Evolutionary conservation across 2,113 vertebrate species (phyloP).

Genomic region (Sapayoa aenigma): DNA sequence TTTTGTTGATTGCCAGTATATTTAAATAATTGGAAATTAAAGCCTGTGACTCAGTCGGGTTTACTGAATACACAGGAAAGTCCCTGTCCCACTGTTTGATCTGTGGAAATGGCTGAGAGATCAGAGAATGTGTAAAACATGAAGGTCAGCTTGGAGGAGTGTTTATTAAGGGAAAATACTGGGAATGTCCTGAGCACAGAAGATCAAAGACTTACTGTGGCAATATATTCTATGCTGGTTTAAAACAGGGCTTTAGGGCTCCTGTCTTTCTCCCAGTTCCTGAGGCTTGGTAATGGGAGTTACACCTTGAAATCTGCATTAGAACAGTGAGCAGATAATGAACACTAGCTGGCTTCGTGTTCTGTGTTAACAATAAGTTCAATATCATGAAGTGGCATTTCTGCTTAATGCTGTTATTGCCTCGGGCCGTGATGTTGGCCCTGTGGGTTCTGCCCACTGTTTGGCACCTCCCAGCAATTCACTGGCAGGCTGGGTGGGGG

Average conservation of each 20-base stretch:
- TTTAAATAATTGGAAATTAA: slow-evolving; percentile 56
- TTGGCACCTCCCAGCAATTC: not conserved
- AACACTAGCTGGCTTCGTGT: not conserved
- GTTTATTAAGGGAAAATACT: slow-evolving; percentile 20
- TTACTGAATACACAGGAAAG: slow-evolving; percentile 30
- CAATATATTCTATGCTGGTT: not conserved
- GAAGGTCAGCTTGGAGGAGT: slow-evolving; percentile 36
- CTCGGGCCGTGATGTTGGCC: not conserved
- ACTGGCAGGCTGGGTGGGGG: not conserved
- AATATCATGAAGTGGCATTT: not conserved
- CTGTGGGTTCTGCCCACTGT: not conserved
- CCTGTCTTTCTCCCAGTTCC: not conserved
- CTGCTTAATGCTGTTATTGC: not conserved
- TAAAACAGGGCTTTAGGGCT: slow-evolving; percentile 1
- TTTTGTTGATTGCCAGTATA: not conserved
- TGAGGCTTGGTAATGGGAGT: not conserved
- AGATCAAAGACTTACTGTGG: slow-evolving; percentile 45
- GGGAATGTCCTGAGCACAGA: slow-evolving; percentile 8
- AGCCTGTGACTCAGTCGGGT: not conserved
- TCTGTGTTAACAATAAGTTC: not conserved
- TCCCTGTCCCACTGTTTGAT: slow-evolving; percentile 35
- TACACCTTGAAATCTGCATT: not conserved
- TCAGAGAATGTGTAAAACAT: slow-evolving; percentile 46
- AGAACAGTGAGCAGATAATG: not conserved
- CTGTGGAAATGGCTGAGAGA: slow-evolving; percentile 58